Conservation (phyloP, 64 coral and sea anemone genomes). For the Trachythela sp. region DNA sequence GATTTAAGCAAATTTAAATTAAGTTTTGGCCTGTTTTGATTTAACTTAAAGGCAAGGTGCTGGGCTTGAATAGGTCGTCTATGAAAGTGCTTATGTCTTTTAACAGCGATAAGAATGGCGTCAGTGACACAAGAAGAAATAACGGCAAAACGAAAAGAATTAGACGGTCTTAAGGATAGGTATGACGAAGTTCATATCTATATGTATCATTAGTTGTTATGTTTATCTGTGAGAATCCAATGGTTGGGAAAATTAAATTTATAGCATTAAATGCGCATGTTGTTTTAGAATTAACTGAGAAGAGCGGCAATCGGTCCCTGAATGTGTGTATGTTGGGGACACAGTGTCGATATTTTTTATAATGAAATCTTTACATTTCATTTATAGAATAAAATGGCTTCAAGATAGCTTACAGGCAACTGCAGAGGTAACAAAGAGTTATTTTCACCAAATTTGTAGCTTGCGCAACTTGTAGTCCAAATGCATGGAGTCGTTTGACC, state of each 20-base stretch:
- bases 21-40: no score
- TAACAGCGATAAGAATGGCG: constrained; percentile 49
- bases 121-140: constrained; percentile 60
- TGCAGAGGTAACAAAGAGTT: constrained; percentile 49
- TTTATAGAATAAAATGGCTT: constrained; percentile 68
- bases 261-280: no score
- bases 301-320: background rate
- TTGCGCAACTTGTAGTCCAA: background rate
- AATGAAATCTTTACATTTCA: background rate
- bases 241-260: no score
- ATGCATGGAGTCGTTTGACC: no score
- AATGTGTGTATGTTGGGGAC: background rate
- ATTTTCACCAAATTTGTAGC: no score
- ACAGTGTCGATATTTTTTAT: background rate
- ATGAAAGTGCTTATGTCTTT: background rate
- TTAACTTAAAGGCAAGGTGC: no score
- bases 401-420: constrained; percentile 63
- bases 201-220: background rate
- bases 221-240: no score
- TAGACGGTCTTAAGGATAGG: constrained; percentile 53
- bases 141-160: constrained; percentile 58
- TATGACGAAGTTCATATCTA: constrained; percentile 4
- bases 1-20: no score
- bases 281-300: no score
- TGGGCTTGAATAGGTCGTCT: no score